A percentile compares a stretch with the other conserved stretches of the same genome.
phyloP scores from a whole-genome alignment of 2,888 invertebrate species.

The Stenurella melanura region DNA sequence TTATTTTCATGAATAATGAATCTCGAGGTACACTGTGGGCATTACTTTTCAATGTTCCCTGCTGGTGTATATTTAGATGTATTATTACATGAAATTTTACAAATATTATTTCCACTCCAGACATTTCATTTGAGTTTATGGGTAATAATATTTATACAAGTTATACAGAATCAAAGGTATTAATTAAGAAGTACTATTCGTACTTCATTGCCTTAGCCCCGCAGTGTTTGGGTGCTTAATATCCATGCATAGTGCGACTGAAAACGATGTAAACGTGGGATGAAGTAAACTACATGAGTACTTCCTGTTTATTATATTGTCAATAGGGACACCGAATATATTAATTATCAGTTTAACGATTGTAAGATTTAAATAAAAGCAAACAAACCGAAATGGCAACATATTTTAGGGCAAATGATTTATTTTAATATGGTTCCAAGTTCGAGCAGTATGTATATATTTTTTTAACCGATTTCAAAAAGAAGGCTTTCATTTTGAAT shows the following conservation, averaged over 20 bases:
- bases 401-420: not conserved
- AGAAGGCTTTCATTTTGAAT: too few relatives aligned
- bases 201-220: too few relatives aligned
- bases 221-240: not conserved
- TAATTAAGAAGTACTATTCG: not conserved
- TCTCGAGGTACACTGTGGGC: conserved; percentile 15
- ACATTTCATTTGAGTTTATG: too few relatives aligned
- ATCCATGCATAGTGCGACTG: not conserved
- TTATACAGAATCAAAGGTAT: not conserved
- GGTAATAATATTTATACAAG: not conserved
- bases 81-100: not conserved
- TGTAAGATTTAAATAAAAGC: not conserved
- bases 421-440: too few relatives aligned
- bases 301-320: not conserved
- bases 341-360: not conserved
- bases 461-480: too few relatives aligned
- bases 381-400: not conserved
- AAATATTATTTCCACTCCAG: not conserved
- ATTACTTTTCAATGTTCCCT: conserved; percentile 1
- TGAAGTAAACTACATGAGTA: not conserved
- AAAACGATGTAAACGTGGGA: not conserved
- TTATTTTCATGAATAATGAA: not conserved
- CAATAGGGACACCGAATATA: not conserved
- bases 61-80: not conserved
- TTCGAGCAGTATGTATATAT: too few relatives aligned